Conservation (phyloP, 2,797 vertebrate species). For the Alosa sapidissima region DNA sequence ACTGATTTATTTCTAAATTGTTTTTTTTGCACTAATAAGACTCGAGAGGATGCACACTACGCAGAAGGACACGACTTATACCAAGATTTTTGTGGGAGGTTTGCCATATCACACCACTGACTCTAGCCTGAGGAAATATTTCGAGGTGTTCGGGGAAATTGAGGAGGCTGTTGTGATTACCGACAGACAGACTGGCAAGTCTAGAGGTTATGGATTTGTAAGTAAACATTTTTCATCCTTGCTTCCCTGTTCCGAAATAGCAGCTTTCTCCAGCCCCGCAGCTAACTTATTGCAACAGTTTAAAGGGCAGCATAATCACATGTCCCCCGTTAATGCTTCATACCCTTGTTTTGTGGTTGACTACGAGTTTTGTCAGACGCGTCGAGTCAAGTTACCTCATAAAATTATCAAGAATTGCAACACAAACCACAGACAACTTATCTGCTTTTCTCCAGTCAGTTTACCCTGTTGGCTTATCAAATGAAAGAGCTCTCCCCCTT, state of each 20-base stretch:
- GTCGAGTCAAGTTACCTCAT: conserved; percentile 1
- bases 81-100: conserved; percentile 89
- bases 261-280: not conserved
- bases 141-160: conserved; percentile 88
- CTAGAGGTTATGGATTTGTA: conserved; percentile 89
- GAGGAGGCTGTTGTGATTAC: conserved; percentile 89
- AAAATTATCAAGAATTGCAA: not conserved
- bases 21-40: conserved; percentile 69
- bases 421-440: not conserved
- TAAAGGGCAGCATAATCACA: not conserved
- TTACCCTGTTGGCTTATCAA: not conserved
- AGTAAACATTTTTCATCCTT: conserved; percentile 58
- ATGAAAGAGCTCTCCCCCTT: not conserved
- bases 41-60: conserved; percentile 84
- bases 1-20: conserved; percentile 54
- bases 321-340: conserved; percentile 9
- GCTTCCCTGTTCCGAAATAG: not conserved
- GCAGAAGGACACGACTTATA: conserved; percentile 89
- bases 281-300: not conserved
- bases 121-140: conserved; percentile 88
- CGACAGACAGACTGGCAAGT: conserved; percentile 87
- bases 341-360: not conserved
- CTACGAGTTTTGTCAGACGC: not conserved
- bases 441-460: not conserved
- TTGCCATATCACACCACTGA: conserved; percentile 88